Conservation (phyloP, 2,797 vertebrate species). For the Siniperca scherzeri region DNA sequence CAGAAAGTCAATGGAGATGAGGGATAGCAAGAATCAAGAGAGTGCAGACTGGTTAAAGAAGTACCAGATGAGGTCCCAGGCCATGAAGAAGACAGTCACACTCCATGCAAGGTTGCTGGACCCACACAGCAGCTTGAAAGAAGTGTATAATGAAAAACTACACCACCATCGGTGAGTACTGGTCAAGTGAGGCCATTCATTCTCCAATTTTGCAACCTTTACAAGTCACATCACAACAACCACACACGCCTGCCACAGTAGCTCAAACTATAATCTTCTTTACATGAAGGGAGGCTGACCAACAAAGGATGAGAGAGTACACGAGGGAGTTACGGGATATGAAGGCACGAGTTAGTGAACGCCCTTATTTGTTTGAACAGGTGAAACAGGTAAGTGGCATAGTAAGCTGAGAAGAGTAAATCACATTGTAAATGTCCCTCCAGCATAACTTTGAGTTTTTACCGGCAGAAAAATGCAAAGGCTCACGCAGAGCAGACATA, state of each 20-base stretch:
- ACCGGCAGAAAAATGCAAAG: slow-evolving; percentile 86
- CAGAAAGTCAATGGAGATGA: slow-evolving; percentile 89
- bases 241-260: slow-evolving; percentile 28
- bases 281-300: slow-evolving; percentile 88
- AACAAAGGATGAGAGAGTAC: slow-evolving; percentile 91
- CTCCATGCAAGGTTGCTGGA: slow-evolving; percentile 92
- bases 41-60: slow-evolving; percentile 87
- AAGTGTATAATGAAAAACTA: slow-evolving; percentile 87
- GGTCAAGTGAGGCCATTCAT: slow-evolving; percentile 14
- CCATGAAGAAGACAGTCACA: slow-evolving; percentile 87
- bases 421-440: not conserved
- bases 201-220: slow-evolving; percentile 37
- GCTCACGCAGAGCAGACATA: slow-evolving; percentile 88
- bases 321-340: slow-evolving; percentile 92
- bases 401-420: not conserved
- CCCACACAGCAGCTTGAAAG: slow-evolving; percentile 91
- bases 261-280: slow-evolving; percentile 55
- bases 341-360: slow-evolving; percentile 89
- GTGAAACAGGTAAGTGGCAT: slow-evolving; percentile 89
- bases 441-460: slow-evolving; percentile 38
- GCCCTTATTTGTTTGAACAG: slow-evolving; percentile 94
- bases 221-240: slow-evolving; percentile 48
- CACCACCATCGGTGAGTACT: slow-evolving; percentile 89
- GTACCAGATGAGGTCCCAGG: slow-evolving; percentile 87
- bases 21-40: slow-evolving; percentile 85